Evolutionary conservation across 1,140 invertebrate species (phyloP).

Genomic region (Pinna nobilis): DNA sequence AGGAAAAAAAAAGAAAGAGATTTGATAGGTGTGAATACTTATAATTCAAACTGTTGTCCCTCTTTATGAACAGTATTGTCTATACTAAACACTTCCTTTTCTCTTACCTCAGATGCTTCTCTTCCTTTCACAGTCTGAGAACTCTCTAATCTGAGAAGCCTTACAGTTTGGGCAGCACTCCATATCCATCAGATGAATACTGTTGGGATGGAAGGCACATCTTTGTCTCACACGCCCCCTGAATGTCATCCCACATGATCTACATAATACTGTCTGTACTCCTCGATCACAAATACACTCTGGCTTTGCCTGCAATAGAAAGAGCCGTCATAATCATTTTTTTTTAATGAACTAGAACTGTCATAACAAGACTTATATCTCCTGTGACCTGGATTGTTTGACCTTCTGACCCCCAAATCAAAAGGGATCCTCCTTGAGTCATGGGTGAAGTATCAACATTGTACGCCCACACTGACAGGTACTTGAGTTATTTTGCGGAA

Average conservation of each 20-base stretch:
- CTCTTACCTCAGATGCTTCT: conserved; percentile 8
- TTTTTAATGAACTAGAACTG: background rate
- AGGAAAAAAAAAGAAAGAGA: no score
- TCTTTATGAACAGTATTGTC: no score
- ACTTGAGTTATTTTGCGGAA: no score
- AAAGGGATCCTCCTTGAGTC: no score
- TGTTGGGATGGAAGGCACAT: conserved; percentile 44
- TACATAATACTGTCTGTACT: conserved; percentile 43
- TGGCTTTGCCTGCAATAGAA: conserved; percentile 5
- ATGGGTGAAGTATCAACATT: no score
- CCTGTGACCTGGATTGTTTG: no score
- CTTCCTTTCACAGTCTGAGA: conserved; percentile 29
- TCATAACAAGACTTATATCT: no score
- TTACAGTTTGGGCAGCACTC: conserved; percentile 48
- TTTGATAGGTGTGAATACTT: no score
- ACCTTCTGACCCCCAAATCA: no score
- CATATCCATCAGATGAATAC: conserved; percentile 50
- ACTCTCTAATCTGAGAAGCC: conserved; percentile 36
- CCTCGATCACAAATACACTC: conserved; percentile 47
- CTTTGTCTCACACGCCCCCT: conserved; percentile 43
- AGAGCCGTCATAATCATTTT: background rate
- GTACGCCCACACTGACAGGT: no score
- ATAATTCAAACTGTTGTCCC: no score
- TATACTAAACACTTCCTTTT: no score
- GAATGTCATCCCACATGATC: conserved; percentile 44